Evolutionary conservation across 2,888 invertebrate species (phyloP), one percentile per base, ranked within the genome.

Genomic region (Pristionchus fissidentatus): DNA sequence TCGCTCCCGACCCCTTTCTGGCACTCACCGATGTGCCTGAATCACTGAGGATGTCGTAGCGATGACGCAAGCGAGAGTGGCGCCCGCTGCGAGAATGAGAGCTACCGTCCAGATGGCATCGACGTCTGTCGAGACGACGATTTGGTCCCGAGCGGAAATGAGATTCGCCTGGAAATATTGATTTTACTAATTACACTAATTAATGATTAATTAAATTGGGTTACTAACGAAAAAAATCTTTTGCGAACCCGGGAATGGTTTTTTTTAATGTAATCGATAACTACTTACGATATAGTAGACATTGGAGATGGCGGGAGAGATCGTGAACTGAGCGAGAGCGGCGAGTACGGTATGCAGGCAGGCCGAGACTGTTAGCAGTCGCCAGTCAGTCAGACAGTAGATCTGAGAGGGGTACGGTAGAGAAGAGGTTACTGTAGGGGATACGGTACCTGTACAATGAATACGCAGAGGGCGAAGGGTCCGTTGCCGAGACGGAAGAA

Each of bases 401-500:
- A 90, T 62, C 89, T 90, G 85, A 32, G 85, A 78, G 55, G 43
- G 15, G 22, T 52, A 52, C 52, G 22, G 52, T 52, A 52, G 4
- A 35, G 8, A 62, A 22, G 62, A 62, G 7, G 32, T 62, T 35
- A 10, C 19, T 13, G 32, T 29, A 22, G 29, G 35, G 29, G 7
- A 43, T 38, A 55, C 22, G 49, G 5, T 55, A 91, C 88, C 85
- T 92, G 92, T 4, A 92, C 90, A 60, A 92, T 77, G 77, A 91
- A 91, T 10, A 90, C 90, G 29, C 87, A 88, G 5, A 89, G 81
- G 35, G 90, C 91, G 15, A 92, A 85, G 35, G 91, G 91, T 32
- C 92, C 92, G 83, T 92, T 92, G 60, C 90, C 90, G 29, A 92
- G 85, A 15, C 92, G 85, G 87, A 90, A 91, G 88, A 90, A 92